These are phyloP conservation scores for Cyprinodon diabolis DNA, from an alignment of 2,797 vertebrate species.

Conservation along the genomic window DNA sequence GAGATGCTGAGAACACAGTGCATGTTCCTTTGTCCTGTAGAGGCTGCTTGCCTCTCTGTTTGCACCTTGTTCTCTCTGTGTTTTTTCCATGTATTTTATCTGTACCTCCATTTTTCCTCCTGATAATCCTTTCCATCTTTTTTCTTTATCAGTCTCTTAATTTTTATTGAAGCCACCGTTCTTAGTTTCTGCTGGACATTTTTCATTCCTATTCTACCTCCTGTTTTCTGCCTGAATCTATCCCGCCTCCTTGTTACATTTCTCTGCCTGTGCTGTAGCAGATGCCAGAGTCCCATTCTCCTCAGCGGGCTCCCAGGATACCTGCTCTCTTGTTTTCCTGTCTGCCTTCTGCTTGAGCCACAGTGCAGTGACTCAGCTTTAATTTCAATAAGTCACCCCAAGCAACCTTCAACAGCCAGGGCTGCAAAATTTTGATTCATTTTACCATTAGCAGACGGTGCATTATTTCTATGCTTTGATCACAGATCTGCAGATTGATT, in stretches of 20 bases:
- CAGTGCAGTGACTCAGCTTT: conserved; percentile 69
- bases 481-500: not conserved
- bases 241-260: not conserved
- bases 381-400: conserved; percentile 19
- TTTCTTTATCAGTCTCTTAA: not conserved
- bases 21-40: conserved; percentile 29
- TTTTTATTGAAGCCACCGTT: not conserved
- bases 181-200: not conserved
- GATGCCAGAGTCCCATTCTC: conserved; percentile 58
- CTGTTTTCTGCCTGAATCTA: not conserved
- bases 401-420: conserved; percentile 23
- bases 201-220: not conserved
- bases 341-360: conserved; percentile 45
- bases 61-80: not conserved
- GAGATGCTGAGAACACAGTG: conserved; percentile 17
- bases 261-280: conserved; percentile 36
- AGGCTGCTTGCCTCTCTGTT: conserved; percentile 7
- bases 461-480: not conserved
- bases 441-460: not conserved
- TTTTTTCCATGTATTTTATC: not conserved
- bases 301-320: conserved; percentile 54
- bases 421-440: conserved; percentile 19
- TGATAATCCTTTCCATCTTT: not conserved
- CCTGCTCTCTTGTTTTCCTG: conserved; percentile 47
- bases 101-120: not conserved